Evolutionary conservation across 2,888 invertebrate species (phyloP), one percentile per base, ranked within the genome.

Genomic region (Standfussiana lucernea): DNA sequence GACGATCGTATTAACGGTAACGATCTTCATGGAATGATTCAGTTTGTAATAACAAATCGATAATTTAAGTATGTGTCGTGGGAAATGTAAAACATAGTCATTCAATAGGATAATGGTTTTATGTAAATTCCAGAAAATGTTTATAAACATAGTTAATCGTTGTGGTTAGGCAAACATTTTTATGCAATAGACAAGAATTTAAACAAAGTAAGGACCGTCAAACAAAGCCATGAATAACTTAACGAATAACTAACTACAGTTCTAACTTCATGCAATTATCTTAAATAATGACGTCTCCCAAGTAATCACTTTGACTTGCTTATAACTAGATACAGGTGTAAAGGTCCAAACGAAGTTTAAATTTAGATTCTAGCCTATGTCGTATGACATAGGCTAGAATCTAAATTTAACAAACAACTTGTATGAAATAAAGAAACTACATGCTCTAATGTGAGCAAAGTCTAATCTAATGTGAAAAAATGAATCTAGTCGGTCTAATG

Each of bases 81-180:
- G 28, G n/a, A 32, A 82, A 64, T 72, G 15, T 68, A 61, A 77
- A 71, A 71, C 77, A 81, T 65, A 13, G 40, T n/a, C 56, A 21
- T 76, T 50, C 56, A 75, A 75, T 82, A n/a, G 76, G 11, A 53
- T 64, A 62, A 40, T 37, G 24, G 56, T 32, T 37, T 50, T 50
- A 6, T 37, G 42, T 75, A 70, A 61, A 67, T 62, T 56, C 50
- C 7, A 28, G 62, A 45, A 50, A 50, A 32, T 64, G 56, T 68
- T 77, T 47, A 65, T 32, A 65, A 77, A 83, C 37, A 77, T 21
- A 69, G 13, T 32, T n/a, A 21, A 15, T 37, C 37, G 24, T 40
- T 32, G 37, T n/a, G n/a, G n/a, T n/a, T n/a, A n/a, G n/a, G n/a
- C n/a, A n/a, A n/a, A n/a, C n/a, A n/a, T n/a, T n/a, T n/a, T n/a